A percentile compares a stretch with the other conserved stretches of the same genome.
Evolutionary conservation across 2,113 vertebrate species (phyloP).

Genomic region (Atractosteus spatula): DNA sequence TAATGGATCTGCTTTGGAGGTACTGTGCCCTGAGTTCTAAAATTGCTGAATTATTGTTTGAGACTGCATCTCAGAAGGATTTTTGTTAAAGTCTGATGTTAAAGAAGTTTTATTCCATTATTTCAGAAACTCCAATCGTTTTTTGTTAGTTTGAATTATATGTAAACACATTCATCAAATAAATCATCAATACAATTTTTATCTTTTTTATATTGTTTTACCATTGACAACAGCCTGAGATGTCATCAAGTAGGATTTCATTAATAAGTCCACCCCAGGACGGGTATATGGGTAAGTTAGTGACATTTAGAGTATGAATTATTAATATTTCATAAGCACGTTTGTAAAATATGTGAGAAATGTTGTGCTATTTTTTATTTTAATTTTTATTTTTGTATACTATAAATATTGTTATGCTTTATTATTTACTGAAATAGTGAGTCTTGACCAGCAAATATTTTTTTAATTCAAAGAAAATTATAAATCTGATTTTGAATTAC

Average conservation of each 20-base stretch:
- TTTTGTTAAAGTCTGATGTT: too few relatives aligned
- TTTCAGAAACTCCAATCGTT: too few relatives aligned
- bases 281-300: conserved; percentile 73
- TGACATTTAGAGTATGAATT: neutral
- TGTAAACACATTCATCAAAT: too few relatives aligned
- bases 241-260: conserved; percentile 61
- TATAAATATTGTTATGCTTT: too few relatives aligned
- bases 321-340: neutral
- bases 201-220: neutral
- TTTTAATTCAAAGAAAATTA: neutral
- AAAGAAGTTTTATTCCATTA: too few relatives aligned
- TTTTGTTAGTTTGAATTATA: too few relatives aligned
- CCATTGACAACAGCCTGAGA: conserved; percentile 55
- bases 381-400: neutral
- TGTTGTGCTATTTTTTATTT: neutral
- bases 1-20: too few relatives aligned
- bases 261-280: conserved; percentile 72
- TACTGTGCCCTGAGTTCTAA: too few relatives aligned
- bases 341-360: neutral
- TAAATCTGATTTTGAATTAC: neutral
- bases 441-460: neutral
- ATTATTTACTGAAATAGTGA: too few relatives aligned
- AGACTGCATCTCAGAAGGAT: too few relatives aligned
- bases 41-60: too few relatives aligned
- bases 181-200: neutral